A percentile compares a stretch with the other conserved stretches of the same genome.
phyloP scores from a whole-genome alignment of 2,888 invertebrate species.

The Spilosoma lubricipeda region DNA sequence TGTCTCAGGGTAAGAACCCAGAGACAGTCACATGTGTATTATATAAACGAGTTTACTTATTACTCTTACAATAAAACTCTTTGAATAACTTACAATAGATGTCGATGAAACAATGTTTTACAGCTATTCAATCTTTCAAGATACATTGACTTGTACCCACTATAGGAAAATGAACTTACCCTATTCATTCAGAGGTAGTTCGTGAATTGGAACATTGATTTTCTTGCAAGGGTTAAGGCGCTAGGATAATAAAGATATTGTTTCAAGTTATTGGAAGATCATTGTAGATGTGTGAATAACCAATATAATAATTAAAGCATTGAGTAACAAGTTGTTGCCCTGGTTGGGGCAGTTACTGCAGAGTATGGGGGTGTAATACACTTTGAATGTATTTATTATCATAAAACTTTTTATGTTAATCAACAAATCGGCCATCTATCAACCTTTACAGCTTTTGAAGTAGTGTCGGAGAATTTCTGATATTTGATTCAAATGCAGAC shows the following conservation, averaged over 20 bases:
- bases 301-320: neutral
- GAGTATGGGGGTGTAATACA: too few relatives aligned
- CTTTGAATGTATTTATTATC: too few relatives aligned
- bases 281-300: neutral
- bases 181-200: constrained; percentile 2
- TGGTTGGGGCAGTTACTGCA: neutral
- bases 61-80: neutral
- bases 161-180: neutral
- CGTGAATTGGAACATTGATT: neutral
- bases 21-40: neutral
- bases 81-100: neutral
- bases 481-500: too few relatives aligned
- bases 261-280: neutral
- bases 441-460: too few relatives aligned
- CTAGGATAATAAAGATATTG: neutral
- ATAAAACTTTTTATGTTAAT: too few relatives aligned
- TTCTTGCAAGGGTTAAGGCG: neutral
- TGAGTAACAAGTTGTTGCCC: neutral
- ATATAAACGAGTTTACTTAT: neutral
- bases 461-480: too few relatives aligned
- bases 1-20: neutral
- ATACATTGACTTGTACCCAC: neutral
- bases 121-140: neutral
- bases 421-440: too few relatives aligned
- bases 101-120: neutral